A percentile compares a stretch with the other conserved stretches of the same genome.
phyloP scores from a whole-genome alignment of 2,113 vertebrate species.

The Calypte anna region DNA sequence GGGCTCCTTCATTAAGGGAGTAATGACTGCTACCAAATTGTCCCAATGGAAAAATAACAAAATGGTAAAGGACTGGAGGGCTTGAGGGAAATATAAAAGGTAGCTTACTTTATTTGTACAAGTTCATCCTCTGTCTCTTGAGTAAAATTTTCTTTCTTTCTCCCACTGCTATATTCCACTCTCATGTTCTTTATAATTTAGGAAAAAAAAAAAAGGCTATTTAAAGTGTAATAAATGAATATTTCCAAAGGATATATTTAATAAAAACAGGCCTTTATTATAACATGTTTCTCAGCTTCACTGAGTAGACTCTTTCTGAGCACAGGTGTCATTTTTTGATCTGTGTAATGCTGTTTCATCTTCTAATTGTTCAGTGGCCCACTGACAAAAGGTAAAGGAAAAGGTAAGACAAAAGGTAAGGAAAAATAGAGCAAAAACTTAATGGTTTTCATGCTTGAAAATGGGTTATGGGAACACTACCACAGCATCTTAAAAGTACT shows the following conservation, averaged over 20 bases:
- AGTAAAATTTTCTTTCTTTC: neutral
- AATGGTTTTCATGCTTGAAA: neutral
- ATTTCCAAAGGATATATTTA: neutral
- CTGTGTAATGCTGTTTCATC: neutral
- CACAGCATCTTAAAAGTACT: neutral
- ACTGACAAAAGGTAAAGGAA: neutral
- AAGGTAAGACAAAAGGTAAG: neutral
- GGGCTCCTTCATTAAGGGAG: neutral
- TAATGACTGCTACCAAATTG: neutral
- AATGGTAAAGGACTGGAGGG: neutral
- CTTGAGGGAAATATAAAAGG: neutral
- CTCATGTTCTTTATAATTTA: neutral
- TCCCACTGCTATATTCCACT: neutral
- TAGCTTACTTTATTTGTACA: neutral
- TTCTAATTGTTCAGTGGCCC: neutral
- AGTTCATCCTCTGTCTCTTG: neutral
- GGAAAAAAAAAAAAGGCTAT: neutral
- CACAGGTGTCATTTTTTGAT: neutral
- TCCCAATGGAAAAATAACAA: neutral
- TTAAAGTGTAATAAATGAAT: neutral
- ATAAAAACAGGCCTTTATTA: neutral
- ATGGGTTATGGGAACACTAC: neutral
- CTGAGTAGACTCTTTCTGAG: neutral
- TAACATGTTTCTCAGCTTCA: neutral
- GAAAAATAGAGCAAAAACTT: neutral